A percentile compares a stretch with the other conserved stretches of the same genome.
Evolutionary conservation across 2,888 invertebrate genomes (phyloP).

Genomic region (Cerceris rybyensis): DNA sequence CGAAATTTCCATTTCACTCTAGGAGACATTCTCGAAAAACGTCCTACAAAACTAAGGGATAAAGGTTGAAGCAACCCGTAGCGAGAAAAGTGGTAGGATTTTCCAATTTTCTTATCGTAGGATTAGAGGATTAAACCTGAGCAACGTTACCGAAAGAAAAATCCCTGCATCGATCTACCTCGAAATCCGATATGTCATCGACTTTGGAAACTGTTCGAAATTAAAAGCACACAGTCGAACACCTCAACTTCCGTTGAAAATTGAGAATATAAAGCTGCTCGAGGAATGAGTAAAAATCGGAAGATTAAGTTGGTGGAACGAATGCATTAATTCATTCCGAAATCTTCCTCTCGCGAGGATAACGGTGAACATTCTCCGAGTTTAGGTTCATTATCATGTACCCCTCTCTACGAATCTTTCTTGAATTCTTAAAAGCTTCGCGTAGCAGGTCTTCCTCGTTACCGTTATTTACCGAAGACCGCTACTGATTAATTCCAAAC

Average conservation of each 20-base stretch:
- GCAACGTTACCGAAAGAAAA: slow-evolving; percentile 10
- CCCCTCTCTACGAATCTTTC: background rate
- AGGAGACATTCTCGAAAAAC: background rate
- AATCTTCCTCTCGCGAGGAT: background rate
- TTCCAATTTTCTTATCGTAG: slow-evolving; percentile 26
- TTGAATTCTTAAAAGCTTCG: slow-evolving; percentile 26
- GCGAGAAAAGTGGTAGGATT: background rate
- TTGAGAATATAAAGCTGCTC: background rate
- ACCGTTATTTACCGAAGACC: slow-evolving; percentile 48
- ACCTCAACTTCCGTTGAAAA: too few relatives aligned
- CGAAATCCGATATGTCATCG: background rate
- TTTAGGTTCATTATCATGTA: background rate
- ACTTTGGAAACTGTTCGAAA: slow-evolving; percentile 1
- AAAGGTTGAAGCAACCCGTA: background rate
- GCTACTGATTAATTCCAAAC: slow-evolving; percentile 47
- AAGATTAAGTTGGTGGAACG: background rate
- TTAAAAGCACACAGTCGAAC: too few relatives aligned
- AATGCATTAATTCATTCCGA: background rate
- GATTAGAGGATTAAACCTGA: slow-evolving; percentile 14
- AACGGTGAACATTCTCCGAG: background rate
- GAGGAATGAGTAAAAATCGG: background rate
- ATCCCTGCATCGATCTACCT: slow-evolving; percentile 9
- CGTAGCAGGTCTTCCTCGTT: slow-evolving; percentile 34
- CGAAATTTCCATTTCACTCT: background rate
- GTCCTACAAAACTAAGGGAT: background rate